Evolutionary conservation across 1,140 invertebrate species (phyloP), one percentile per base, ranked within the genome.

Genomic region (Popillia japonica): DNA sequence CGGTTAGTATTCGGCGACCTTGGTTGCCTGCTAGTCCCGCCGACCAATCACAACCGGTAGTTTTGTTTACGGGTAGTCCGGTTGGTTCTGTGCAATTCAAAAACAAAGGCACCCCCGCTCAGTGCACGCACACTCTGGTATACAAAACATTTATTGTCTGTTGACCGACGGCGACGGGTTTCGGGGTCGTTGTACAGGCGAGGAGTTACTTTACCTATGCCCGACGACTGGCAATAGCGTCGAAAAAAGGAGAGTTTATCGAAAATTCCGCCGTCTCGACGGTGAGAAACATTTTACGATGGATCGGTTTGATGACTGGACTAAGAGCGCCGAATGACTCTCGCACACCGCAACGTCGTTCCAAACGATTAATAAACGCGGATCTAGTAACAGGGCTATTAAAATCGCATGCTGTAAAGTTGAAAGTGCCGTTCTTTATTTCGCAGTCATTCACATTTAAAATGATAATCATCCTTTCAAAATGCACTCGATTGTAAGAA

Each of bases 51-150:
- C 22, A 68, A 9, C n/a, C 9, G 61, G 72, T 8, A 61, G 77
- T 78, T 83, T 83, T 83, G 82, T 84, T 84, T 83, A 83, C 80
- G 78, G 48, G 72, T 72, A 42, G 64, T 73, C 41, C 79, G 27
- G 82, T 82, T 79, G 82, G 81, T 68, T 41, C 64, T 42, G 40
- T 59, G 20, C 55, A 23, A 42, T 80, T 81, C 79, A 81, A 82
- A 81, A 83, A 78, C 82, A 84, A 81, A 80, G 80, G 78, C 80
- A 80, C 75, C 78, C 81, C 76, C 77, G 41, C 77, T 72, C 61
- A 14, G 61, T 68, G 48, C 61, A 68, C 61, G 14, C 22, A 68
- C 7, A 27, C 27, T 55, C 44, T 40, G 41, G n/a, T 27, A 74
- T 75, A 73, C 44, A 72, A 78, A 78, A 78, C 61, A 68, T 64